phyloP scores from a whole-genome alignment of 2,888 invertebrate genomes.

The Malthinus flaveolus region DNA sequence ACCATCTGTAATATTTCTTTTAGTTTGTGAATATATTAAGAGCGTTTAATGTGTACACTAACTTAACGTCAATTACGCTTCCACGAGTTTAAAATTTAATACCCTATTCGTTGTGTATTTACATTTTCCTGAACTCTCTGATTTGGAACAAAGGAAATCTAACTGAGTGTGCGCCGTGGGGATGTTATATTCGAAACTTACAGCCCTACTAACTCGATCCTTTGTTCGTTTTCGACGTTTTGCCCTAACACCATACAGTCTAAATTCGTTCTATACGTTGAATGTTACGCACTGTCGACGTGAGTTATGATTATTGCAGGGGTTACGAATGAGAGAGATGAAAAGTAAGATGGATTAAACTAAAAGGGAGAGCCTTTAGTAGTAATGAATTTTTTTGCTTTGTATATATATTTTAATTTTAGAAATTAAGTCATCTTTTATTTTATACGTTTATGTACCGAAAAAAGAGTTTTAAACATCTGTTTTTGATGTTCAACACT shows the following conservation, averaged over 20 bases:
- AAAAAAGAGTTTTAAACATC: neutral
- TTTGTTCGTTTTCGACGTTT: slow-evolving; percentile 19
- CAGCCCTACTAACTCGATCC: slow-evolving; percentile 22
- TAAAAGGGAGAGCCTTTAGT: slow-evolving; percentile 8
- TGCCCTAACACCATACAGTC: slow-evolving; percentile 18
- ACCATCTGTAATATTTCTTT: neutral
- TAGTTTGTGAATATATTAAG: neutral
- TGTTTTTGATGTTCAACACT: slow-evolving; percentile 2
- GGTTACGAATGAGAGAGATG: slow-evolving; percentile 18
- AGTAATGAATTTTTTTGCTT: slow-evolving; percentile 18
- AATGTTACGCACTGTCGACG: slow-evolving; percentile 24
- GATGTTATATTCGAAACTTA: slow-evolving; percentile 13
- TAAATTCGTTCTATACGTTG: slow-evolving; percentile 11
- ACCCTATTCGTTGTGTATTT: slow-evolving; percentile 20
- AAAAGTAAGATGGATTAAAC: slow-evolving; percentile 21
- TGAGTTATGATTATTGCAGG: slow-evolving; percentile 32
- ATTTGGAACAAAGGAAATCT: slow-evolving; percentile 25
- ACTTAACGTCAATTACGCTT: slow-evolving; percentile 14
- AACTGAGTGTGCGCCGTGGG: slow-evolving; percentile 15
- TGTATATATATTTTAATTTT: slow-evolving; percentile 14
- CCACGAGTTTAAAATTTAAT: slow-evolving; percentile 15
- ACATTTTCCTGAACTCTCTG: slow-evolving; percentile 23
- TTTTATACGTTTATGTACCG: neutral
- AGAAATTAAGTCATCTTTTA: slow-evolving; percentile 11
- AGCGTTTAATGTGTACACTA: slow-evolving; percentile 1